These are phyloP conservation scores for Sinocyclocheilus grahami DNA, from an alignment of 2,113 vertebrate species.

Conservation along the genomic window DNA sequence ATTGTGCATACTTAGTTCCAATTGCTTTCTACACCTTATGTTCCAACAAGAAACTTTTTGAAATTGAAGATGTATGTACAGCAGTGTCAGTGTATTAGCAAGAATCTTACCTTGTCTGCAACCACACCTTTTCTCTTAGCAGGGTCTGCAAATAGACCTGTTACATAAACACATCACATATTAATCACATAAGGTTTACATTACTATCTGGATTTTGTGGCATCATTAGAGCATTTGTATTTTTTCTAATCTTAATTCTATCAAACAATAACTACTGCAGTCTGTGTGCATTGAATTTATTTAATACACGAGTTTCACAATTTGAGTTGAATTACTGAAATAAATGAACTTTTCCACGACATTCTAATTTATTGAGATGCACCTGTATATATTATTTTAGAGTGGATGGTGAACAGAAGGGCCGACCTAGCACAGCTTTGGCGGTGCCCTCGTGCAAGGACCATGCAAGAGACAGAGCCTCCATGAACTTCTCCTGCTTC, in stretches of 20 bases:
- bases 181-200: background rate
- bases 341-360: no score
- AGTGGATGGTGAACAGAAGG: background rate
- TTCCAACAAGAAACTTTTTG: no score
- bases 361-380: no score
- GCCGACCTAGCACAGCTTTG: slow-evolving; percentile 93
- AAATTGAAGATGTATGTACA: no score
- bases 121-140: slow-evolving; percentile 86
- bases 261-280: no score
- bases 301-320: no score
- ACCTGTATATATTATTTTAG: no score
- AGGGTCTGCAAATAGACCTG: slow-evolving; percentile 88
- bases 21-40: no score
- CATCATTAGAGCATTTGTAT: background rate
- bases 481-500: slow-evolving; percentile 90
- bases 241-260: background rate
- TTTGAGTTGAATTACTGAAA: no score
- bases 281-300: no score
- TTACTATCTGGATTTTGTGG: background rate
- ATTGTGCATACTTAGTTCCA: no score
- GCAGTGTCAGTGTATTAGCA: no score
- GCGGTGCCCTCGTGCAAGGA: slow-evolving; percentile 96
- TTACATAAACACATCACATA: slow-evolving; percentile 13
- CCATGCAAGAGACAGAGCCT: slow-evolving; percentile 94
- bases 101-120: slow-evolving; percentile 84